Evolutionary conservation across 2,113 vertebrate species (phyloP), one percentile per base, ranked within the genome.

Genomic region (Aphyosemion australe): DNA sequence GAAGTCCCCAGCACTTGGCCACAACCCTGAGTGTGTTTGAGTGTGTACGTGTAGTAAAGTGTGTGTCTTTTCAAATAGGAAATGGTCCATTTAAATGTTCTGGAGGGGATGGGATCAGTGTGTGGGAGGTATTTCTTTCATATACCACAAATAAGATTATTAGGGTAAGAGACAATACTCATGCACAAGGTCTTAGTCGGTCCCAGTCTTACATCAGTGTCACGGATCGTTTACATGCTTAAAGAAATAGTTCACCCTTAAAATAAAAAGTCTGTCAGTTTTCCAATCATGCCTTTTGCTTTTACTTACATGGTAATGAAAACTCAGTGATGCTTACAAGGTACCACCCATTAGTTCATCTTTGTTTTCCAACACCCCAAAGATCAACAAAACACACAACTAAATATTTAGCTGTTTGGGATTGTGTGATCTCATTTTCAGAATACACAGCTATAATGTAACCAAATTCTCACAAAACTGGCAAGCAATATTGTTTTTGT

Each of bases 1-100:
- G 91, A 93, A 93, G 90, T 93, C 91, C 92, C 91, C 90, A 82
- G 72, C 69, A 79, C 61, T 83, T 84, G 83, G 86, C 83, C 72
- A 65, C 84, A 87, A 74, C 63, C 65, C 58, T 18, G 54, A 26
- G 8, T 58, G 53, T 75, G 34, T 39, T 34, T 32, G 57, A 58
- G 41, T 72, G 34, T 43, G 46, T 39, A 53, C 61, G 39, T 72
- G 54, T 75, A 71, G 49, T 37, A 70, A 16, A n/a, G 62, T 50
- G 60, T 73, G 62, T 72, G 83, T 76, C 52, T n/a, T 32, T 71
- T 76, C 72, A 78, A 45, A 61, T 65, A 82, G 61, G 79, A 87
- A 89, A 88, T 66, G 74, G 83, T 2, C 75, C 79, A 88, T 89
- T 87, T 83, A 54, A 83, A 75, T 82, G 83, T 77, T 61, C 84